These are phyloP conservation scores for Hermaeophaga mercurialis DNA, from an alignment of 2,888 invertebrate species.

Conservation along the genomic window DNA sequence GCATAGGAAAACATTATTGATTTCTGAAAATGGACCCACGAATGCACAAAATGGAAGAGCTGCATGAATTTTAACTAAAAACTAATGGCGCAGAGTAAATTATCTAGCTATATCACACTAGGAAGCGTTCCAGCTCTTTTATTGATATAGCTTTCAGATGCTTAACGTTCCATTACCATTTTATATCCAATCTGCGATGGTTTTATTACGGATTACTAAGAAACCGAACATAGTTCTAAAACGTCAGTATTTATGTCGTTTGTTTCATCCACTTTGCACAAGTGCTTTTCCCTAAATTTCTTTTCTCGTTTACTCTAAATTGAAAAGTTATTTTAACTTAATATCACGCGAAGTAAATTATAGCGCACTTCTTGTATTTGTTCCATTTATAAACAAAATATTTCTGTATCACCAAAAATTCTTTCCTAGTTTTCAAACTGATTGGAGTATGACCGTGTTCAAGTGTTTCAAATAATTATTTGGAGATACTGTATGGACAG, in stretches of 20 bases:
- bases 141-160: slow-evolving; percentile 6
- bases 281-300: not conserved
- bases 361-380: no score
- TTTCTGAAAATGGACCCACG: not conserved
- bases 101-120: not conserved
- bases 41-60: not conserved
- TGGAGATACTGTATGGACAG: no score
- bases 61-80: slow-evolving; percentile 3
- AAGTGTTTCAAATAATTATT: no score
- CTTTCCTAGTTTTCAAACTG: no score
- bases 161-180: slow-evolving; percentile 7
- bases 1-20: slow-evolving; percentile 3
- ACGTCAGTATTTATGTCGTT: not conserved
- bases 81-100: slow-evolving; percentile 3
- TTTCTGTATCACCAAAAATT: no score
- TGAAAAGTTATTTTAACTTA: no score
- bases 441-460: no score
- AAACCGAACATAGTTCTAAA: not conserved
- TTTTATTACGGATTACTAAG: slow-evolving; percentile 1
- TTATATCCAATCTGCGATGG: not conserved
- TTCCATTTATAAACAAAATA: no score
- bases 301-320: no score
- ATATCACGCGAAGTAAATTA: no score
- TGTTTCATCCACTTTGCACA: not conserved
- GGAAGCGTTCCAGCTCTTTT: not conserved